phyloP scores from a whole-genome alignment of 2,113 vertebrate species.

The Ivindomyrus marchei region DNA sequence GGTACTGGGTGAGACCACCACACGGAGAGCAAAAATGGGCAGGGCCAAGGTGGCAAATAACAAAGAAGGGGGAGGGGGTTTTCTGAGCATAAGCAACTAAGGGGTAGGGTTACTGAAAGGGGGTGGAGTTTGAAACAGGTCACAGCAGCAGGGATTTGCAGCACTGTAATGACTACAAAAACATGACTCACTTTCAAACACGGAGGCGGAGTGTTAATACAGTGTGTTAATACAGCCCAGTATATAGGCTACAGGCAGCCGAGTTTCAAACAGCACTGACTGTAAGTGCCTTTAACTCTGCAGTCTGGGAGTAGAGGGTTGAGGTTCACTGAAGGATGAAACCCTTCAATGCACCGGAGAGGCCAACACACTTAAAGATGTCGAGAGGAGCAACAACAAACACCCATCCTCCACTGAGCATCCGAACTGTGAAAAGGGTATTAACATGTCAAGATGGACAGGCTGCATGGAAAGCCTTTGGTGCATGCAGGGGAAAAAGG shows the following conservation, averaged over 20 bases:
- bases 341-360: not conserved
- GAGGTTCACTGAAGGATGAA: not conserved
- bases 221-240: not conserved
- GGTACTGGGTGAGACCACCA: conserved; percentile 20
- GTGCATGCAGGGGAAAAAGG: not conserved
- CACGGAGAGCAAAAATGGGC: not conserved
- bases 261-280: not conserved
- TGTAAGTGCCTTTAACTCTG: not conserved
- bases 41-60: not conserved
- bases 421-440: not conserved
- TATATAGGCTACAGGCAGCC: not conserved
- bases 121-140: not conserved
- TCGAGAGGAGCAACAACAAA: not conserved
- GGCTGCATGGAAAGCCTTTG: not conserved
- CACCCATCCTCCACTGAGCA: not conserved
- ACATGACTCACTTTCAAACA: not conserved
- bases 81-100: not conserved
- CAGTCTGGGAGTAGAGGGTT: not conserved
- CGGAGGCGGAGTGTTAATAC: not conserved
- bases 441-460: not conserved
- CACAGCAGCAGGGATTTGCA: not conserved
- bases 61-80: not conserved
- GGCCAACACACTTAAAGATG: not conserved
- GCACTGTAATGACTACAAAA: not conserved
- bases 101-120: not conserved